These are phyloP conservation scores for Spongilla lacustris DNA, from an alignment of 37 sponge, comb jelly and placozoan species.

Conservation along the genomic window DNA sequence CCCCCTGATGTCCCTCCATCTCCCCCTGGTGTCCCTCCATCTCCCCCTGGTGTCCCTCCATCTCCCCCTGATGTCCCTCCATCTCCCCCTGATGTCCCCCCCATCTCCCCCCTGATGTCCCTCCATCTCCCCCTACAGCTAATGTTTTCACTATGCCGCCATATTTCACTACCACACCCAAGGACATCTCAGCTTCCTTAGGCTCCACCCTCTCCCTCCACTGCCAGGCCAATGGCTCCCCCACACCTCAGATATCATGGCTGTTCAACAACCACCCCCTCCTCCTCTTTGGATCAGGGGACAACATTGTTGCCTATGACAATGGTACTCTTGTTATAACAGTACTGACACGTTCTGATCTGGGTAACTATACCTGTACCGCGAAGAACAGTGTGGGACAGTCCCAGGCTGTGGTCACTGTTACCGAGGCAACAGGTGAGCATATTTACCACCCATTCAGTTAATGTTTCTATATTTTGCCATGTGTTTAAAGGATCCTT, in stretches of 20 bases:
- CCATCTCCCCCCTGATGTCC: no score
- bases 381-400: neutral
- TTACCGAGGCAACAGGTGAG: neutral
- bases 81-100: no score
- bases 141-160: neutral
- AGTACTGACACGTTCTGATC: neutral
- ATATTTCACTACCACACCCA: neutral
- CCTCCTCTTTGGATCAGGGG: neutral
- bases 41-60: no score
- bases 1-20: no score
- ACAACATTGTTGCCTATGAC: neutral
- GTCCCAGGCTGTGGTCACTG: neutral
- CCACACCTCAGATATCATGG: neutral
- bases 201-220: neutral
- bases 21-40: no score
- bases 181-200: neutral
- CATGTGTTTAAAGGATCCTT: no score
- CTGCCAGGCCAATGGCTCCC: neutral
- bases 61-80: no score
- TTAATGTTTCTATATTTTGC: no score
- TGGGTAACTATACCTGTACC: neutral
- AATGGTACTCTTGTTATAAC: neutral
- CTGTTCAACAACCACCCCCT: neutral
- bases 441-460: no score
- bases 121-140: no score